Evolutionary conservation across 2,888 invertebrate species (phyloP), one percentile per base, ranked within the genome.

Genomic region (Eilema griseolum): DNA sequence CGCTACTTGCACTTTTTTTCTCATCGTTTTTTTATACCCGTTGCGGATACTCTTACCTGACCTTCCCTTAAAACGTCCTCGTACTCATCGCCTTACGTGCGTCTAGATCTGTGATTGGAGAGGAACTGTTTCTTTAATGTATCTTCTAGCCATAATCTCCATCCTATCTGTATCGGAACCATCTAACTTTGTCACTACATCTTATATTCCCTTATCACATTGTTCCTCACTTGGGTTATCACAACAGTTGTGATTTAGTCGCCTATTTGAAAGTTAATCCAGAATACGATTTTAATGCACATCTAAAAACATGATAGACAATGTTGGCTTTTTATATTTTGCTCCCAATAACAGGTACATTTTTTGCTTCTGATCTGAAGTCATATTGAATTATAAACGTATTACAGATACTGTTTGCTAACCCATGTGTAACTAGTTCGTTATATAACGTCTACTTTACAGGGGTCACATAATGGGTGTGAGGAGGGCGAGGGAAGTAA

Each of bases 401-500:
- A 41, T 16, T 41, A 37, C 37, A 41, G 41, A 41, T 41, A 41
- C 16, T 41, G 16, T 16, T 37, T 2, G 16, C 5, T 52, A 26
- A 14, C 14, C 24, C n/a, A 3, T 41, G 26, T 24, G 8, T 66
- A 33, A 23, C 23, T 20, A 57, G 11, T 57, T 33, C 12, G 11
- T 67, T 61, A 52, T 52, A 31, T 60, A 31, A 26, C 31, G n/a
- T 26, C 4, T 60, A 16, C 28, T 37, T 60, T 23, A 52, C 85
- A 92, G 90, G 91, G 91, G 62, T 74, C 82, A 46, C 86, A 89
- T 26, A 92, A 90, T 69, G 92, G 90, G 60, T 87, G 88, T 79
- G 94, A 94, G 2, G 95, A 94, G 5, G 93, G 91, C 64, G 94
- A 94, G 78, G 81, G 86, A 3, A 90, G 90, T 72, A 94, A 93